Evolutionary conservation across 2,113 vertebrate genomes (phyloP).

Genomic region (Neotoma lepida): DNA sequence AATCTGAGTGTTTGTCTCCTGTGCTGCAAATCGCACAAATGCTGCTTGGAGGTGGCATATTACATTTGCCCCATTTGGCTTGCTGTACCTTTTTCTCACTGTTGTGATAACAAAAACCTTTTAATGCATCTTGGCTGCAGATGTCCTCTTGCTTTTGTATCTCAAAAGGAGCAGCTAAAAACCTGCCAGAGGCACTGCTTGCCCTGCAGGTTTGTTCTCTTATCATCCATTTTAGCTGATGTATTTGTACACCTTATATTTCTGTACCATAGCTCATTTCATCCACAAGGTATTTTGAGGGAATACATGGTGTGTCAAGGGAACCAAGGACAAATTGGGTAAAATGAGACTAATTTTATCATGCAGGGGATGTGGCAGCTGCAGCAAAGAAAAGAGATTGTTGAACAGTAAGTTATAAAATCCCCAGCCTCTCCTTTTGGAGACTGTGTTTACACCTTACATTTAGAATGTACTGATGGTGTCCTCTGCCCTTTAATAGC

Average conservation of each 20-base stretch:
- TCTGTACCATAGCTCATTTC: conserved; percentile 55
- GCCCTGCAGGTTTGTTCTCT: conserved; percentile 60
- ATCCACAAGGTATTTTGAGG: conserved; percentile 66
- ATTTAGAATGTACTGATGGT: conserved; percentile 52
- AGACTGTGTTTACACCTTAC: conserved; percentile 42
- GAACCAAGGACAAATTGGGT: conserved; percentile 56
- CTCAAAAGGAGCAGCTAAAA: conserved; percentile 65
- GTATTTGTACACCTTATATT: conserved; percentile 58
- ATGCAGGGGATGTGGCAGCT: conserved; percentile 38
- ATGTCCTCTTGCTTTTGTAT: conserved; percentile 57
- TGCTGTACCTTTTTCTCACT: conserved; percentile 16
- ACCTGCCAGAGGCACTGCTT: conserved; percentile 54
- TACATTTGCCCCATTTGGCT: conserved; percentile 48
- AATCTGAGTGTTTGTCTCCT: conserved; percentile 10
- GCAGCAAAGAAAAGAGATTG: conserved; percentile 29
- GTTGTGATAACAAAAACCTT: conserved; percentile 53
- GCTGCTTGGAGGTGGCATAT: conserved; percentile 30
- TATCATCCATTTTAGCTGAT: conserved; percentile 66
- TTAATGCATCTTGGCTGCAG: conserved; percentile 53
- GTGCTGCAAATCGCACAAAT: conserved; percentile 33
- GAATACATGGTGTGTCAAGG: conserved; percentile 52
- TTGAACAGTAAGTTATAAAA: conserved; percentile 52
- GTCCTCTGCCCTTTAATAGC: conserved; percentile 55
- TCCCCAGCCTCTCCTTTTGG: background rate
- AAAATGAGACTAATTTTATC: conserved; percentile 64